Base-by-base conservation (phyloP, 2,797 vertebrate species). In the Muscicapa striata region DNA sequence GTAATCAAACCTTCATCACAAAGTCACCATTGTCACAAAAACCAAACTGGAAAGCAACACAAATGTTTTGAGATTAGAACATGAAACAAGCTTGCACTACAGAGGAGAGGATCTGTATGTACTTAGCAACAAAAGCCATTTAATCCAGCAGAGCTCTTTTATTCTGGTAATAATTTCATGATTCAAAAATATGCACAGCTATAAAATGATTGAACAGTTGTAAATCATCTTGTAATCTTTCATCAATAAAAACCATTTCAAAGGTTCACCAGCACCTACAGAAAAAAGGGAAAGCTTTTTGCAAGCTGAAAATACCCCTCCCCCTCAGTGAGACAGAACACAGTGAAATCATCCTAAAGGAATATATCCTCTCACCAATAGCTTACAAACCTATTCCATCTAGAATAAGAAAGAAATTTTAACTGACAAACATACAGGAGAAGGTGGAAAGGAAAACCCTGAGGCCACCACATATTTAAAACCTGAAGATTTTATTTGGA, bases 261-360 rank as follows among this genome's bases (percentile, higher is more conserved):
- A 69, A 94, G 81, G 45, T 36, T 87, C 66, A 17, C 12, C 0
- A 24, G 21, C 68, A 68, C 46, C 81, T 74, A 52, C 13, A 51
- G 45, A n/a, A 86, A 69, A 83, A 72, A 52, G 27, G 58, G 52
- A 84, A 84, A 84, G 45, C 45, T 38, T 59, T 41, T 69, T 51
- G 30, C 36, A 69, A 34, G 54, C 64, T 69, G 78, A 36, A 59
- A 69, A 69, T 34, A 51, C 20, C 27, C 22, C 27, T 72, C 49
- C 46, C 32, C 24, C 46, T 36, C 34, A 36, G 7, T 22, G 40
- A 68, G 49, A 23, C 1, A 0, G 36, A 51, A 43, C 1, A 0
- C 30, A 52, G 49, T 69, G 63, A 45, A 74, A 40, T 68, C 79
- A 52, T 29, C 79, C 90, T 45, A 2, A 76, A 80, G 84, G 40